These are phyloP conservation scores for Bugulina stolonifera DNA, from an alignment of 2,888 invertebrate genomes.

Conservation along the genomic window DNA sequence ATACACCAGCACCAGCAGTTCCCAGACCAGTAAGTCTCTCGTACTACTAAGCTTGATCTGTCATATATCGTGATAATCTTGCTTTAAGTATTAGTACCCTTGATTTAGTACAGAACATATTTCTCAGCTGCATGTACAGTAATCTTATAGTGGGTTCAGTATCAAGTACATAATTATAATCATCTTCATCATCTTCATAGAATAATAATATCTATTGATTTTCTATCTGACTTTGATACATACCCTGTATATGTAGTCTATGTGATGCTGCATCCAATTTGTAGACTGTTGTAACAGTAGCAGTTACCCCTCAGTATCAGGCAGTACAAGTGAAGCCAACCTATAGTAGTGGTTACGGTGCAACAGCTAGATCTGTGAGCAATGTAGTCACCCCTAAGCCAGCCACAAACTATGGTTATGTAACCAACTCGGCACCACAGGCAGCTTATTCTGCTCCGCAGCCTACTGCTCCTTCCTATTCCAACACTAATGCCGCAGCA, in stretches of 20 bases:
- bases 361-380: slow-evolving; percentile 6
- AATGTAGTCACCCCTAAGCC: slow-evolving; percentile 13
- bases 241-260: too few species aligned
- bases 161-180: too few species aligned
- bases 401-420: slow-evolving; percentile 18
- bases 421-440: not conserved
- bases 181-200: too few species aligned
- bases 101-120: too few species aligned
- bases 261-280: too few species aligned
- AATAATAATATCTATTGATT: too few species aligned
- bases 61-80: too few species aligned
- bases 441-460: not conserved
- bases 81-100: too few species aligned
- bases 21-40: slow-evolving; percentile 29
- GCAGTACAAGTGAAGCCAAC: slow-evolving; percentile 19
- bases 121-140: too few species aligned
- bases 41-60: too few species aligned
- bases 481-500: not conserved
- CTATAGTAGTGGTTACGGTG: slow-evolving; percentile 10
- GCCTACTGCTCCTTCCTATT: not conserved
- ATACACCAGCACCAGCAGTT: slow-evolving; percentile 69
- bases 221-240: too few species aligned
- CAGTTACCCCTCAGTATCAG: slow-evolving; percentile 22
- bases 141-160: too few species aligned
- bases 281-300: slow-evolving; percentile 8